Conservation (phyloP, 2,113 vertebrate species). For the Orthonyx spaldingii region DNA sequence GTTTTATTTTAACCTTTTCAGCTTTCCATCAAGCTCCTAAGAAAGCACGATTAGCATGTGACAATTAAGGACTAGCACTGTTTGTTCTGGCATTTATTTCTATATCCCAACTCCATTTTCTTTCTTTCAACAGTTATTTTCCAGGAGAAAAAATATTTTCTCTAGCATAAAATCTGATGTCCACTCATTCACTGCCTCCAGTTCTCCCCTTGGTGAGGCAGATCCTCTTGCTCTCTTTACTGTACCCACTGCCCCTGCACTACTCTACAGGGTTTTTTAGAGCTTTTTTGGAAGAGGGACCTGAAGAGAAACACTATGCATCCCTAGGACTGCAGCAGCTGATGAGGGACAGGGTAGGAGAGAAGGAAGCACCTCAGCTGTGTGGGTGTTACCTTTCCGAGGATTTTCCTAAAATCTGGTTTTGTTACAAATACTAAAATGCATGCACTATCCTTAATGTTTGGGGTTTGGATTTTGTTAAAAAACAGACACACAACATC, state of each 20-base stretch:
- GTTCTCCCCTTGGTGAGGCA: not conserved
- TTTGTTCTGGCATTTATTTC: not conserved
- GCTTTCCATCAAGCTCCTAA: not conserved
- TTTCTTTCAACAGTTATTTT: not conserved
- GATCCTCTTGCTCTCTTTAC: not conserved
- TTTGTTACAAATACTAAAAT: not conserved
- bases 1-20: not conserved
- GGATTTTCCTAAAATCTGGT: not conserved
- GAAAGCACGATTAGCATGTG: not conserved
- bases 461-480: not conserved
- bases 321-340: not conserved
- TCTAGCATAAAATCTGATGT: not conserved
- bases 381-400: fast-evolving
- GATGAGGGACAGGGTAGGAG: not conserved
- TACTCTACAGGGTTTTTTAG: not conserved
- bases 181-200: not conserved
- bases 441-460: not conserved
- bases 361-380: not conserved
- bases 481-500: not conserved
- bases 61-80: not conserved
- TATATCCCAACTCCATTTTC: not conserved
- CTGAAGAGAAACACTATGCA: not conserved
- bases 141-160: not conserved
- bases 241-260: no score
- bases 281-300: not conserved